These are phyloP conservation scores for Spongilla lacustris DNA, from an alignment of 37 sponge, comb jelly and placozoan genomes.

Conservation along the genomic window DNA sequence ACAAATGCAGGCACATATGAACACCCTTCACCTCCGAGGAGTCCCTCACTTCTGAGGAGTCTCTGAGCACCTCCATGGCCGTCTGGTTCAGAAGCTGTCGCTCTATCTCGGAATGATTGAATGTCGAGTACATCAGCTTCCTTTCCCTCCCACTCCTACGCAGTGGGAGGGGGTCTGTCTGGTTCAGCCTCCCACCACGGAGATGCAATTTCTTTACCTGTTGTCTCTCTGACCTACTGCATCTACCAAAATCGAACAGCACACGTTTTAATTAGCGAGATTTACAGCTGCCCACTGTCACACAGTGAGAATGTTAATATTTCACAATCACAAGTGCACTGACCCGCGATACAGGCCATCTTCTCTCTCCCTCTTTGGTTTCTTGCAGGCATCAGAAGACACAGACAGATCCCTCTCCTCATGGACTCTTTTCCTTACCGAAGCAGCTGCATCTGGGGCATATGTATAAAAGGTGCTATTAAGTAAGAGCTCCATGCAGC, in stretches of 20 bases:
- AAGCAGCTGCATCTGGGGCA: not conserved
- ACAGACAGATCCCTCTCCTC: not conserved
- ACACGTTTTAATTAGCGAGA: not conserved
- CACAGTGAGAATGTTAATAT: not conserved
- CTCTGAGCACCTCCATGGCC: not conserved
- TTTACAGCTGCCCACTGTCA: not conserved
- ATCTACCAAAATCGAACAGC: not conserved
- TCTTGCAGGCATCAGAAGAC: not conserved
- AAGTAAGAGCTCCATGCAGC: not conserved
- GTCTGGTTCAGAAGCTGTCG: slow-evolving; percentile 37
- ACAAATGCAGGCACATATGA: not conserved
- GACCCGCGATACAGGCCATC: not conserved
- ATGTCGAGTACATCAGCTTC: slow-evolving; percentile 64
- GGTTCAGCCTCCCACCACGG: not conserved
- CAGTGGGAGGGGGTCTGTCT: slow-evolving; percentile 7
- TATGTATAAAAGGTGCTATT: too few relatives aligned
- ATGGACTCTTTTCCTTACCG: not conserved
- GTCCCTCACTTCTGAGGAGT: slow-evolving; percentile 40
- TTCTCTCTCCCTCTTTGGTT: not conserved
- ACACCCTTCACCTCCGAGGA: slow-evolving; percentile 16
- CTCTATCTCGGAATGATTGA: slow-evolving; percentile 63
- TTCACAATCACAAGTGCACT: too few relatives aligned
- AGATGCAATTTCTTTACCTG: not conserved
- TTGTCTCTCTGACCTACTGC: not conserved
- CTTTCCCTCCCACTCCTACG: slow-evolving; percentile 75